A percentile compares a stretch with the other conserved stretches of the same genome.
Conservation (phyloP, 35 echinoderm and acorn worm genomes). For the Ophioderma brevispina region DNA sequence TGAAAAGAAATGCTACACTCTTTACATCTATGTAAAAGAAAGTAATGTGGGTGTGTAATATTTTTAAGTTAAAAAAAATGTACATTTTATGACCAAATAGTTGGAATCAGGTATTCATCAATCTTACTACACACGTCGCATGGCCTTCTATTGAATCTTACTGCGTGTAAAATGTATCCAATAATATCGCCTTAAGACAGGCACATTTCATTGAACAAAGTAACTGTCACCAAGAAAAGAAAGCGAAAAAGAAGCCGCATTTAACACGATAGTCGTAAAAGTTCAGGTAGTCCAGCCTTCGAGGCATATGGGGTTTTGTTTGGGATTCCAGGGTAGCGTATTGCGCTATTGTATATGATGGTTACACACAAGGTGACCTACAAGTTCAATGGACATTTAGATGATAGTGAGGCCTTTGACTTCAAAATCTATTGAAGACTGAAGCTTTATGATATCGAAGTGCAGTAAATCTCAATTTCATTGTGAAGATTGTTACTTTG, state of each 20-base stretch:
- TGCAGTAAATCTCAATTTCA: too few species aligned
- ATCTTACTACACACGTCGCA: too few species aligned
- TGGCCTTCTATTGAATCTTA: background rate
- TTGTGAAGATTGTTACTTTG: too few species aligned
- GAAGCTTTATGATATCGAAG: too few species aligned
- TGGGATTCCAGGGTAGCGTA: background rate
- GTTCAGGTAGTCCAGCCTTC: background rate
- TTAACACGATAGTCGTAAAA: constrained; percentile 3
- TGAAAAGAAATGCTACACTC: too few species aligned
- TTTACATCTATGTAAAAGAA: too few species aligned
- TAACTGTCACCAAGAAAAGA: background rate
- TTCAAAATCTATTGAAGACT: background rate
- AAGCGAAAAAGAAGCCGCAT: constrained; percentile 1
- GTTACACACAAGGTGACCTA: background rate
- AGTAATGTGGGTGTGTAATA: too few species aligned
- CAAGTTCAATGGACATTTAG: background rate
- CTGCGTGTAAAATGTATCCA: background rate
- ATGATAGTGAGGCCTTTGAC: background rate
- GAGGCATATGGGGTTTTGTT: background rate
- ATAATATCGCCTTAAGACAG: background rate
- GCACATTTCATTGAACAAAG: constrained; percentile 1
- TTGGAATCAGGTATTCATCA: too few species aligned
- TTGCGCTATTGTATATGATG: background rate
- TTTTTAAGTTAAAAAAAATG: too few species aligned
- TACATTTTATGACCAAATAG: too few species aligned